phyloP scores from a whole-genome alignment of 2,113 vertebrate species.

The Halcyon senegalensis region DNA sequence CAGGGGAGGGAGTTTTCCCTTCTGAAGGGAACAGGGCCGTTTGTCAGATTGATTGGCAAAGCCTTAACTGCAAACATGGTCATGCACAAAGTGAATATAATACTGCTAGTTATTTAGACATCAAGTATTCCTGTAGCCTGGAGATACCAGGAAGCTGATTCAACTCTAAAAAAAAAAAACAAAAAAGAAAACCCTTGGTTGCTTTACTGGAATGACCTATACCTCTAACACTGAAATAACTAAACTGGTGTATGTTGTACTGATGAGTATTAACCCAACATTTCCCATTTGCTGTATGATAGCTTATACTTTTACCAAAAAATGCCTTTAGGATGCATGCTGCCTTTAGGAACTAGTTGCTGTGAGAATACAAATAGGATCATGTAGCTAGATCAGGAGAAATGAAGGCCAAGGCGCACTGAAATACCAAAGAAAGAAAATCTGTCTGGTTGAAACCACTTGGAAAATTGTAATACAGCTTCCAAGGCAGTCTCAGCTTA shows the following conservation, averaged over 20 bases:
- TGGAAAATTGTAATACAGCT: background rate
- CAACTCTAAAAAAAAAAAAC: background rate
- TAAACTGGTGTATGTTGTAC: background rate
- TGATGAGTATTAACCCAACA: background rate
- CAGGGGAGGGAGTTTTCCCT: background rate
- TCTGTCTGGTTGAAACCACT: background rate
- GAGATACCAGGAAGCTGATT: background rate
- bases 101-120: background rate
- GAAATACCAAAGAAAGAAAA: background rate
- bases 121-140: background rate
- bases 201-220: background rate
- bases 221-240: background rate
- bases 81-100: background rate
- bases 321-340: background rate
- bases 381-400: background rate
- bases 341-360: background rate
- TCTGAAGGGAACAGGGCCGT: background rate
- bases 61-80: accelerated
- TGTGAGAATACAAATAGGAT: background rate
- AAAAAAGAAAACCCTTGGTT: background rate
- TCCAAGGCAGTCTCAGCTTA: background rate
- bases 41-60: background rate
- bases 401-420: background rate
- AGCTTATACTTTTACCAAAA: background rate
- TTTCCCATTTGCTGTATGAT: background rate